These are phyloP conservation scores for Aphidius ervi DNA, from an alignment of 1,140 invertebrate species.

Conservation along the genomic window DNA sequence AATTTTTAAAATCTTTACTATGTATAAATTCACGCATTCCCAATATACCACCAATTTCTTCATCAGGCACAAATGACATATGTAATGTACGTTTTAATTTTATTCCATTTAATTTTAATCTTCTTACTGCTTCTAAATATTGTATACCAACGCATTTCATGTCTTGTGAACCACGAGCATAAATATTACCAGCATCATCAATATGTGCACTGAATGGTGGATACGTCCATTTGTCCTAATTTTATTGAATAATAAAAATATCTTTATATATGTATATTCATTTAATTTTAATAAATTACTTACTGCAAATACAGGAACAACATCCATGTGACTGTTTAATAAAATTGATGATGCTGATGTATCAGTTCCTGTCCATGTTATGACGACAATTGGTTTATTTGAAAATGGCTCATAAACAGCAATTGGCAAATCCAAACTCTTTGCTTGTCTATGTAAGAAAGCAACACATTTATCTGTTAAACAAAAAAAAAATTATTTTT, in stretches of 20 bases:
- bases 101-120: slow-evolving; percentile 59
- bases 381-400: slow-evolving; percentile 72
- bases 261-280: background rate
- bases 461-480: slow-evolving; percentile 63
- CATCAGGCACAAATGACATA: slow-evolving; percentile 69
- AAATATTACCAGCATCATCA: slow-evolving; percentile 76
- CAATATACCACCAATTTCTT: slow-evolving; percentile 79
- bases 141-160: slow-evolving; percentile 83
- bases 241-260: background rate
- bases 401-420: slow-evolving; percentile 57
- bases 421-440: slow-evolving; percentile 61
- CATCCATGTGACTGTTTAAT: slow-evolving; percentile 92
- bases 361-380: slow-evolving; percentile 76
- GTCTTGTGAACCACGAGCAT: slow-evolving; percentile 76
- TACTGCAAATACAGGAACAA: slow-evolving; percentile 85
- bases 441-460: slow-evolving; percentile 69
- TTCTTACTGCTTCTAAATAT: slow-evolving; percentile 74
- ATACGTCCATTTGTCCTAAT: slow-evolving; percentile 72
- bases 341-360: slow-evolving; percentile 69
- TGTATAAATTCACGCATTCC: slow-evolving; percentile 83
- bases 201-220: slow-evolving; percentile 76
- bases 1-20: slow-evolving; percentile 68
- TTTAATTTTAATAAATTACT: slow-evolving; percentile 22
- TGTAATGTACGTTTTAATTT: slow-evolving; percentile 54
- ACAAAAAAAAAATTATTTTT: slow-evolving; percentile 18